phyloP scores from a whole-genome alignment of 2,113 vertebrate species.

The Acrocephalus arundinaceus region DNA sequence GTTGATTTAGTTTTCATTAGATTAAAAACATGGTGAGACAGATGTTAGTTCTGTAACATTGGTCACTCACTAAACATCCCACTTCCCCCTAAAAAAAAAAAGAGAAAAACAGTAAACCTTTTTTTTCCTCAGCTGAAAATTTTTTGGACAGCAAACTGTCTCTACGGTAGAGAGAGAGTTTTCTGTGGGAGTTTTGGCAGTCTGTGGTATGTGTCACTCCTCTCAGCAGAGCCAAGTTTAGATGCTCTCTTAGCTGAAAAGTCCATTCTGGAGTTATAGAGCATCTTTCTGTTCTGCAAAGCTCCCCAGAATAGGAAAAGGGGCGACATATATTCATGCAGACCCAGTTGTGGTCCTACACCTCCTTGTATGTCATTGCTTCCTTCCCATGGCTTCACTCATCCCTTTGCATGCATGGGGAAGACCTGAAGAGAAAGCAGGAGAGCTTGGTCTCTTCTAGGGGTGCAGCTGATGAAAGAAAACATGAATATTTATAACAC shows the following conservation, averaged over 20 bases:
- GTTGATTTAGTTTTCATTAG: not conserved
- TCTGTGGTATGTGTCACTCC: not conserved
- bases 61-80: not conserved
- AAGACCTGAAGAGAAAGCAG: not conserved
- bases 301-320: not conserved
- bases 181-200: conserved; percentile 35
- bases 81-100: not conserved
- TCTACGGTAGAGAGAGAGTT: not conserved
- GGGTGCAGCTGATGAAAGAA: not conserved
- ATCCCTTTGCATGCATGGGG: not conserved
- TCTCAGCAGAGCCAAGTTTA: conserved; percentile 14
- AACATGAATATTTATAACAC: not conserved
- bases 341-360: fast-evolving
- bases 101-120: not conserved
- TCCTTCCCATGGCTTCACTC: not conserved
- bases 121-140: not conserved
- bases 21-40: not conserved
- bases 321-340: not conserved
- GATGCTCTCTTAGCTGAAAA: not conserved
- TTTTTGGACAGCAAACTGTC: not conserved
- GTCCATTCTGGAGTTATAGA: not conserved
- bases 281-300: not conserved
- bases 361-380: not conserved
- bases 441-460: not conserved
- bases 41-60: not conserved